These are phyloP conservation scores for Hyperoodon ampullatus DNA, from an alignment of 2,113 vertebrate species.

Conservation along the genomic window DNA sequence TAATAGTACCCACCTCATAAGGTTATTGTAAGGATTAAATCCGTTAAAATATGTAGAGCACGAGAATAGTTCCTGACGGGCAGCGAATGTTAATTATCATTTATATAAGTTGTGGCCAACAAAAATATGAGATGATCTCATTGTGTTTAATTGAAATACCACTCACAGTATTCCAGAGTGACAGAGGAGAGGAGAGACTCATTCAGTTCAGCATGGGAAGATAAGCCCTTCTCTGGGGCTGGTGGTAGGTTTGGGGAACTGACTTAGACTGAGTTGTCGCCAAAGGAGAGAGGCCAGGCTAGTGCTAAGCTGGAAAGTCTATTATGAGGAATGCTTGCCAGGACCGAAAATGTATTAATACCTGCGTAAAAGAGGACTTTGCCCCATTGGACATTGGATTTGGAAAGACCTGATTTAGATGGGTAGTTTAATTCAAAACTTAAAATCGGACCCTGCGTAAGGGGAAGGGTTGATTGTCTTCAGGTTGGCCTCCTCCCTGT, in stretches of 20 bases:
- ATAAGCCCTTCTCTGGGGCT: neutral
- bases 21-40: neutral
- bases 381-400: neutral
- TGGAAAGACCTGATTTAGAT: neutral
- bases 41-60: neutral
- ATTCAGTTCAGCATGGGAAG: neutral
- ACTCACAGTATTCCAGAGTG: neutral
- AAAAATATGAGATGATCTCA: neutral
- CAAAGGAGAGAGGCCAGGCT: neutral
- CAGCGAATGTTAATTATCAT: neutral
- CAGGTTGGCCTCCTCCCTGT: neutral
- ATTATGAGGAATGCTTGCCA: neutral
- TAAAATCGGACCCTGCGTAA: neutral
- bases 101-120: neutral
- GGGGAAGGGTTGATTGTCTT: neutral
- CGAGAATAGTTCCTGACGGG: neutral
- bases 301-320: neutral
- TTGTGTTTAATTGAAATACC: neutral
- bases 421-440: neutral
- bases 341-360: neutral
- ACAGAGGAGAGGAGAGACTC: neutral
- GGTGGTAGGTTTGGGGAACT: neutral
- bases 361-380: neutral
- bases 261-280: neutral
- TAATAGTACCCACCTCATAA: neutral